Evolutionary conservation across 2,797 vertebrate genomes (phyloP).

Genomic region (Notamacropus eugenii): DNA sequence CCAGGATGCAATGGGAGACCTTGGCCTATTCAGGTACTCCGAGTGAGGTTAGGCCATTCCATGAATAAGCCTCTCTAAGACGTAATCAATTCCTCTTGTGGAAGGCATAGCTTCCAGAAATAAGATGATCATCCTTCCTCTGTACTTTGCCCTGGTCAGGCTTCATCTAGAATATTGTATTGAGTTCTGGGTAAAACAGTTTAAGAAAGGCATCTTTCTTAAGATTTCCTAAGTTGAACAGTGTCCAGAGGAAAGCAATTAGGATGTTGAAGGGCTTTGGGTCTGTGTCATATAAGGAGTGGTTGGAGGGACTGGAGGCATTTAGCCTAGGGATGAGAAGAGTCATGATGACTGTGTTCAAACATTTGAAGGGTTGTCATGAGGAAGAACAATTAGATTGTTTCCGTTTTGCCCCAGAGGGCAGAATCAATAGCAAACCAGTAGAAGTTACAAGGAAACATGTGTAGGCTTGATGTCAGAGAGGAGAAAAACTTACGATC

Average conservation of each 20-base stretch:
- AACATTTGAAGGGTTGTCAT: background rate
- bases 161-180: background rate
- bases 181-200: background rate
- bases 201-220: background rate
- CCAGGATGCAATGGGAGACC: no score
- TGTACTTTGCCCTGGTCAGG: background rate
- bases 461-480: background rate
- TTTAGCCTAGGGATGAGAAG: background rate
- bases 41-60: no score
- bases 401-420: background rate
- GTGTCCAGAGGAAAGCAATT: background rate
- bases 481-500: background rate
- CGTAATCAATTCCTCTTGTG: background rate
- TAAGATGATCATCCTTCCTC: background rate
- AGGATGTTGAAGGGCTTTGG: background rate
- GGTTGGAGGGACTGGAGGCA: background rate
- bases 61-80: no score
- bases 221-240: background rate
- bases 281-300: background rate
- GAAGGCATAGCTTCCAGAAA: background rate
- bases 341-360: background rate
- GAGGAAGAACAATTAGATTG: background rate
- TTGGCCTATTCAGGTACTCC: no score
- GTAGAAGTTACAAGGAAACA: background rate
- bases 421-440: background rate